phyloP scores from a whole-genome alignment of 2,113 vertebrate species.

The Scartelaos histophorus region DNA sequence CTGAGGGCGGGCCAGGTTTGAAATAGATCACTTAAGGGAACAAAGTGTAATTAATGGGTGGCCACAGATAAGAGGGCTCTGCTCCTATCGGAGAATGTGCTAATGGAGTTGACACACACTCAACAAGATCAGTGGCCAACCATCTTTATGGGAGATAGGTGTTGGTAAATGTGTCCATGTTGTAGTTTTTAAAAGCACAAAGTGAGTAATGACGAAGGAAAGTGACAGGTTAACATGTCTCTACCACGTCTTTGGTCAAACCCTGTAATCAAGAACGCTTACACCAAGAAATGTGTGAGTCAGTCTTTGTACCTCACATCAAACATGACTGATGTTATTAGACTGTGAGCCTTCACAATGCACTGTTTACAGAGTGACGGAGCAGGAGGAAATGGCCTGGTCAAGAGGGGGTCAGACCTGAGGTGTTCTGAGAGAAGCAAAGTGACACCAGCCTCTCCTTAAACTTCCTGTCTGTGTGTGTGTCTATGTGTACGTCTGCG shows the following conservation, averaged over 20 bases:
- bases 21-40: slow-evolving; percentile 86
- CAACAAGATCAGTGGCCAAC: slow-evolving; percentile 70
- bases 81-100: slow-evolving; percentile 83
- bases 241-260: slow-evolving; percentile 52
- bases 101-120: slow-evolving; percentile 82
- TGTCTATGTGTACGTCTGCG: slow-evolving; percentile 59
- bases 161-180: slow-evolving; percentile 15
- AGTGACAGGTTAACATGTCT: slow-evolving; percentile 59
- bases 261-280: slow-evolving; percentile 54
- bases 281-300: slow-evolving; percentile 23
- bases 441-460: slow-evolving; percentile 75
- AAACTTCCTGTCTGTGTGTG: slow-evolving; percentile 73
- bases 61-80: slow-evolving; percentile 78
- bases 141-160: slow-evolving; percentile 42
- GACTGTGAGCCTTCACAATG: slow-evolving; percentile 63
- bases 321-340: slow-evolving; percentile 76
- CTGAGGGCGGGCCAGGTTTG: slow-evolving; percentile 74
- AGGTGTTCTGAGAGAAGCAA: slow-evolving; percentile 72
- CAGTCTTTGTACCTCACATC: slow-evolving; percentile 50
- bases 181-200: slow-evolving; percentile 20
- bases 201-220: slow-evolving; percentile 42
- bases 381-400: slow-evolving; percentile 64
- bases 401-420: slow-evolving; percentile 74
- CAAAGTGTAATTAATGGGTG: slow-evolving; percentile 87
- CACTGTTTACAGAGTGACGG: slow-evolving; percentile 74